A percentile compares a stretch with the other conserved stretches of the same genome.
Conservation (phyloP, 2,888 invertebrate species). For the Metopia argyrocephala region DNA sequence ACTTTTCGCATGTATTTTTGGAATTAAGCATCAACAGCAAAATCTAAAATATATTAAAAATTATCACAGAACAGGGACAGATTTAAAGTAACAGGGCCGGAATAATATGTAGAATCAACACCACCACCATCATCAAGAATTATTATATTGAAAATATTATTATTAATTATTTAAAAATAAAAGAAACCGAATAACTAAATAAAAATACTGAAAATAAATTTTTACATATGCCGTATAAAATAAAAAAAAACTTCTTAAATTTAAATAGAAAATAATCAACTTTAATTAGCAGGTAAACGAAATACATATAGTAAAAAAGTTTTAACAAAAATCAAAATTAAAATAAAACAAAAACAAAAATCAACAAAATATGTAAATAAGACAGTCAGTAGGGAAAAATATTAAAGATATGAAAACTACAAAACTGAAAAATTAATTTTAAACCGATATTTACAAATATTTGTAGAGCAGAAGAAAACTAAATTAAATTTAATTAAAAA, state of each 20-base stretch:
- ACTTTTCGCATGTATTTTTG: no score
- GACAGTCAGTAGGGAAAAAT: constrained; percentile 59
- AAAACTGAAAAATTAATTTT: background rate
- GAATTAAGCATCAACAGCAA: background rate
- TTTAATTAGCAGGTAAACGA: background rate
- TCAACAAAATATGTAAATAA: constrained; percentile 26
- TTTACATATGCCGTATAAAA: constrained; percentile 41
- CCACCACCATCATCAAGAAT: constrained; percentile 53
- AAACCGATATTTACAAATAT: background rate
- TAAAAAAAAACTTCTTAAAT: no score
- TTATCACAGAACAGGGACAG: constrained; percentile 38
- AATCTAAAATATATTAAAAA: background rate
- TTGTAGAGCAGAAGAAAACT: constrained; percentile 8
- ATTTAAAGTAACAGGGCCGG: constrained; percentile 49
- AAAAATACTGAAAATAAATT: constrained; percentile 29
- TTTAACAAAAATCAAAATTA: constrained; percentile 59
- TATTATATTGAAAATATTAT: constrained; percentile 4
- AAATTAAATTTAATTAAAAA: background rate
- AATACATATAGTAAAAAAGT: constrained; percentile 38
- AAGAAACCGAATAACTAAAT: background rate
- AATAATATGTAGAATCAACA: constrained; percentile 42
- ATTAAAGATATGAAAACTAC: background rate
- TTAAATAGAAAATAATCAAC: background rate
- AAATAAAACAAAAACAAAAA: constrained; percentile 6
- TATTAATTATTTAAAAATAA: constrained; percentile 28